These are phyloP conservation scores for Heliconius hermathena DNA, from an alignment of 1,140 invertebrate genomes.

Conservation along the genomic window DNA sequence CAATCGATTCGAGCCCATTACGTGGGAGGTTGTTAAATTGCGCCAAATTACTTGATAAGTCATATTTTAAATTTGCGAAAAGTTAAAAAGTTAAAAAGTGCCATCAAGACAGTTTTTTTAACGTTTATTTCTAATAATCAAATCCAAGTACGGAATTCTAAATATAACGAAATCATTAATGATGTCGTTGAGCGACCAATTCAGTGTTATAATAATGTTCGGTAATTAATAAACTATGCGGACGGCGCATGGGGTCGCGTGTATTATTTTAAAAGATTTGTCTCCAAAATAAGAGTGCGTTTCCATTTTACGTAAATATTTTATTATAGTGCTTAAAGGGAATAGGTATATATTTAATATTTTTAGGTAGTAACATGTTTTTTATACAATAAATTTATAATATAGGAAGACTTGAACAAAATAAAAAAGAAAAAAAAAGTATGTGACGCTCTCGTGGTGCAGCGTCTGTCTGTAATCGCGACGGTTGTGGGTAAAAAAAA, in stretches of 20 bases:
- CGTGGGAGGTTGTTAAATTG: too few relatives aligned
- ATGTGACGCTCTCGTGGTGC: too few relatives aligned
- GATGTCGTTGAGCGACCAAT: conserved; percentile 52
- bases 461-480: too few relatives aligned
- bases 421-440: too few relatives aligned
- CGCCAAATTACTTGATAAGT: too few relatives aligned
- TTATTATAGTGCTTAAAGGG: neutral
- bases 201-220: conserved; percentile 55
- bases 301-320: conserved; percentile 41
- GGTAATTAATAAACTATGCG: conserved; percentile 65
- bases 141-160: conserved; percentile 17
- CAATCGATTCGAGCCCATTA: too few relatives aligned
- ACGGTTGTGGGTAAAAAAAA: too few relatives aligned
- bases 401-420: too few relatives aligned
- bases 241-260: conserved; percentile 59
- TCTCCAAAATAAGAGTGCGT: conserved; percentile 56
- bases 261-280: conserved; percentile 68
- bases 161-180: conserved; percentile 35
- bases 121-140: neutral
- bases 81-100: neutral
- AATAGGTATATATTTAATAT: too few relatives aligned
- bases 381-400: too few relatives aligned
- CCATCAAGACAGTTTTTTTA: neutral
- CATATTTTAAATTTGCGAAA: too few relatives aligned
- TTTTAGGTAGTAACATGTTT: too few relatives aligned